phyloP scores from a whole-genome alignment of 2,888 invertebrate genomes.

The Caenorhabditis japonica region DNA sequence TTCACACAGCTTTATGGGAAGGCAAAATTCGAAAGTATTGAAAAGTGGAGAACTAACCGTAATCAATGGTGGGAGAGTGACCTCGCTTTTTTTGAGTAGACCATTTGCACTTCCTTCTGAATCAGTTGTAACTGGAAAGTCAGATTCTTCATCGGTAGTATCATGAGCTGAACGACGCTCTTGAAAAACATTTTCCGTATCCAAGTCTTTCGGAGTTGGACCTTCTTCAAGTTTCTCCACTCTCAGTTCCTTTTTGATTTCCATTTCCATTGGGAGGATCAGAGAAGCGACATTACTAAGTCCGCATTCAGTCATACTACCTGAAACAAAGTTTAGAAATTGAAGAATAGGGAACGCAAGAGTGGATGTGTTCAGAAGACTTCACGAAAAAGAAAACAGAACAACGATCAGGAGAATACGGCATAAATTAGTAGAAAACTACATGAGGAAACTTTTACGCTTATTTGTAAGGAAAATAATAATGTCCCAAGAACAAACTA shows the following conservation, averaged over 20 bases:
- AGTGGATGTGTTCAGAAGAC: too few species aligned
- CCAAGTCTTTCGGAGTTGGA: background rate
- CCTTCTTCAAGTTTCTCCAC: constrained; percentile 8
- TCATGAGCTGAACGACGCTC: constrained; percentile 24
- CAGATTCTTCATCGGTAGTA: constrained; percentile 39
- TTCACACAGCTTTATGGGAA: too few species aligned
- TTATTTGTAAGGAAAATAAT: too few species aligned
- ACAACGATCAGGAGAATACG: too few species aligned
- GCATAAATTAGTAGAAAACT: too few species aligned
- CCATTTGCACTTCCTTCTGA: constrained; percentile 2
- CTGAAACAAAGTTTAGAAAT: constrained; percentile 14
- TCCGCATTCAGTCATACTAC: constrained; percentile 32
- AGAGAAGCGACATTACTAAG: background rate
- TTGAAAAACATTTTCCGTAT: constrained; percentile 29
- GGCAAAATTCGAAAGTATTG: too few species aligned
- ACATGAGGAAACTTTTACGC: too few species aligned
- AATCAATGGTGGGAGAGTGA: constrained; percentile 25
- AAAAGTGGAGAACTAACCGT: constrained; percentile 15
- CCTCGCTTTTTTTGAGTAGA: constrained; percentile 22
- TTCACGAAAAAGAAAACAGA: too few species aligned
- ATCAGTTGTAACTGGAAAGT: constrained; percentile 15
- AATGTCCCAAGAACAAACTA: too few species aligned
- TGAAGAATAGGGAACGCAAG: too few species aligned
- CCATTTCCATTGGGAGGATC: constrained; percentile 15
- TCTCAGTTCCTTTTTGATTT: constrained; percentile 15